Evolutionary conservation across 30 jellyfish, hydroid and myxozoan species (phyloP).

Genomic region (Aurelia aurita): DNA sequence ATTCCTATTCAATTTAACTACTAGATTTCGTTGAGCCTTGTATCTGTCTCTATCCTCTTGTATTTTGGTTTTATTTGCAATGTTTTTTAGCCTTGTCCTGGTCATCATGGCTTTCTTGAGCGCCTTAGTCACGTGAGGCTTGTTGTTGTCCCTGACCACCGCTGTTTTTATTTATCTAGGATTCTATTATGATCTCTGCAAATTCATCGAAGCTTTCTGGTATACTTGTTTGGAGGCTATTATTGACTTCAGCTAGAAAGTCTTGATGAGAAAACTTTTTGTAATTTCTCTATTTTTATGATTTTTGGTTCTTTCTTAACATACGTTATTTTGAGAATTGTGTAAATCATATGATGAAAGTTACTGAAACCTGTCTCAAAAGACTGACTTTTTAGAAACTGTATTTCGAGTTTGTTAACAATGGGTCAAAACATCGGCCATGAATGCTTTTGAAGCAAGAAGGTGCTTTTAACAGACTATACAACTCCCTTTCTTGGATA

Average conservation of each 20-base stretch:
- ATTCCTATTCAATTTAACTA: constrained; percentile 34
- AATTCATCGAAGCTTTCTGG: no score
- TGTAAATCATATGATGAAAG: constrained; percentile 24
- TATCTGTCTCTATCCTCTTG: constrained; percentile 24
- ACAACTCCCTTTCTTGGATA: background rate
- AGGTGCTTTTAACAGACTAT: constrained; percentile 1
- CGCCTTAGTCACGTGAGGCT: no score
- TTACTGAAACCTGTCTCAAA: constrained; percentile 60
- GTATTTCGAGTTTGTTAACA: background rate
- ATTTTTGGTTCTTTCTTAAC: no score
- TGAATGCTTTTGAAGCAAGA: background rate
- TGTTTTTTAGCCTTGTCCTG: constrained; percentile 15
- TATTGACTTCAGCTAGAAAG: no score
- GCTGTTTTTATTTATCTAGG: no score
- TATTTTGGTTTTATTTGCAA: constrained; percentile 18
- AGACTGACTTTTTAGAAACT: constrained; percentile 27
- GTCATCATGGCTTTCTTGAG: no score
- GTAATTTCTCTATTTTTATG: no score
- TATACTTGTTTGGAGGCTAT: no score
- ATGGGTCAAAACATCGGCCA: background rate
- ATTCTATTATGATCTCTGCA: no score
- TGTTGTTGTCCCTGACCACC: no score
- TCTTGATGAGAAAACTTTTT: no score
- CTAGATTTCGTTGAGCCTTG: background rate
- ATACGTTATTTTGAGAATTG: constrained; percentile 21